Percentiles rank a stretch among this genome's conserved stretches.
These are phyloP conservation scores for Nanorana parkeri DNA, from an alignment of 2,113 vertebrate genomes.

Conservation along the genomic window DNA sequence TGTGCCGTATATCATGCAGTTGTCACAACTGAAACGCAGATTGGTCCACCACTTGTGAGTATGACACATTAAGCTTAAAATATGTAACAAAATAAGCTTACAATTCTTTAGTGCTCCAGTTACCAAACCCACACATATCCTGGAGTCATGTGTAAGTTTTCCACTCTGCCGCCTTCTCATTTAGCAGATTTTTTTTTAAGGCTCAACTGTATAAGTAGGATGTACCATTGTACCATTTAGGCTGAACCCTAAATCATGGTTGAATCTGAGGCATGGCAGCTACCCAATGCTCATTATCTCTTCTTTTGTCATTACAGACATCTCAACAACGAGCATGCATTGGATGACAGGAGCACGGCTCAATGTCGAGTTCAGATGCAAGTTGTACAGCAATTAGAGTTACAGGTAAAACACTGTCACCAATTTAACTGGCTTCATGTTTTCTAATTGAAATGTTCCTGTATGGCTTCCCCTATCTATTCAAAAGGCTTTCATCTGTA, in stretches of 20 bases:
- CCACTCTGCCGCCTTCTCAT: no score
- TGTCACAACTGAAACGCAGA: no score
- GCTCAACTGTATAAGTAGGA: neutral
- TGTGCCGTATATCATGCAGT: no score
- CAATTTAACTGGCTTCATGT: constrained; percentile 9
- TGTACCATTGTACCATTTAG: constrained; percentile 9
- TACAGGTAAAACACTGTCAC: constrained; percentile 86
- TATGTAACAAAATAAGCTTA: no score
- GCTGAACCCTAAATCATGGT: constrained; percentile 17
- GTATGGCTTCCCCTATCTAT: neutral
- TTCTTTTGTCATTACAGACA: constrained; percentile 86
- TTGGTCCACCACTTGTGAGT: no score
- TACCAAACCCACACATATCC: no score
- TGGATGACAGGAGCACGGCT: constrained; percentile 99
- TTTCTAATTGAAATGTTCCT: constrained; percentile 14
- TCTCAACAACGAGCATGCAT: constrained; percentile 98
- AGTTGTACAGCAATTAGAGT: constrained; percentile 99
- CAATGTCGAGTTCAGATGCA: constrained; percentile 99
- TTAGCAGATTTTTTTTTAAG: constrained; percentile 21
- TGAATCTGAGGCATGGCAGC: constrained; percentile 7
- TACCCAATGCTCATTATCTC: constrained; percentile 57
- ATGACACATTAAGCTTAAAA: no score
- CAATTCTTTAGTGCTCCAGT: no score
- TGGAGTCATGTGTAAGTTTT: no score
- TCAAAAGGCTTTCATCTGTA: no score